These are phyloP conservation scores for Helleia helle DNA, from an alignment of 2,888 invertebrate genomes.

Conservation along the genomic window DNA sequence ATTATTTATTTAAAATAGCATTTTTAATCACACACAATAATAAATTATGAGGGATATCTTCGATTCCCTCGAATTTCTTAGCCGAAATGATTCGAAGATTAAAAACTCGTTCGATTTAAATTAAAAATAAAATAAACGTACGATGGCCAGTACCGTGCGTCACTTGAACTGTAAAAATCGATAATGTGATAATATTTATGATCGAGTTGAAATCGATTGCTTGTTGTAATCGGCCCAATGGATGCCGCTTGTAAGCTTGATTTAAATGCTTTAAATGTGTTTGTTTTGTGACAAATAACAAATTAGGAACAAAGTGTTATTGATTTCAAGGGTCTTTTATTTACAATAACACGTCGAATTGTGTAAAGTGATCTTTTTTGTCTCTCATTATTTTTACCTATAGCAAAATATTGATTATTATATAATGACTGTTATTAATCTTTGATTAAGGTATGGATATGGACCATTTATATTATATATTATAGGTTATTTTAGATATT, in stretches of 20 bases:
- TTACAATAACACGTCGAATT: background rate
- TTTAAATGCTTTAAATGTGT: conserved; percentile 8
- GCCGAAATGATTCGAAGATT: conserved; percentile 12
- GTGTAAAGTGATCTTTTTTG: conserved; percentile 1
- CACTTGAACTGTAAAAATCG: conserved; percentile 38
- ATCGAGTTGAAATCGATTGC: conserved; percentile 61
- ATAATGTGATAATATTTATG: conserved; percentile 57
- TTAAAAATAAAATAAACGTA: conserved; percentile 21
- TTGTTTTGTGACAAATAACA: conserved; percentile 2
- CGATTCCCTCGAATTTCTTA: background rate
- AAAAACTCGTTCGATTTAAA: conserved; percentile 24
- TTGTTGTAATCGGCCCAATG: conserved; percentile 26
- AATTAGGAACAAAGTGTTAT: conserved; percentile 2
- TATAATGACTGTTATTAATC: too few species aligned
- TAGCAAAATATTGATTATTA: too few species aligned
- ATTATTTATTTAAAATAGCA: too few species aligned
- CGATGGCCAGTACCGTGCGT: conserved; percentile 26
- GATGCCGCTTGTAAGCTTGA: conserved; percentile 5
- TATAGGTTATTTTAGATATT: too few species aligned
- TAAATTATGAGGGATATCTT: too few species aligned
- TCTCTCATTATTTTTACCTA: background rate
- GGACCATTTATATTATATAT: too few species aligned
- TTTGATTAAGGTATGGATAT: too few species aligned
- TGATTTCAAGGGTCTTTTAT: conserved; percentile 1
- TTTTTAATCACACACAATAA: too few species aligned